phyloP scores from a whole-genome alignment of 2,113 vertebrate species.

The Phalacrocorax aristotelis region DNA sequence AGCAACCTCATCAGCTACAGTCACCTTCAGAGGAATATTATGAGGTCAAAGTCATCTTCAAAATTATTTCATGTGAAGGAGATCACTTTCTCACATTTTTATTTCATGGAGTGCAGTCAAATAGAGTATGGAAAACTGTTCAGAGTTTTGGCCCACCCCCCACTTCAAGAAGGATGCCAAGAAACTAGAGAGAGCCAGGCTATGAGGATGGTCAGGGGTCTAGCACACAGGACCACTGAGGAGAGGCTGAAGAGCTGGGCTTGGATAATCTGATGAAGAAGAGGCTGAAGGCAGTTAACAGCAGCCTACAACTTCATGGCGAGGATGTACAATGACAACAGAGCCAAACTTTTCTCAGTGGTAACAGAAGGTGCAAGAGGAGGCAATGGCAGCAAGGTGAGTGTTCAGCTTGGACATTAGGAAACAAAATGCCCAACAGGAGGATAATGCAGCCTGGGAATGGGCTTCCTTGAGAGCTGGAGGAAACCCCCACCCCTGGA shows the following conservation, averaged over 20 bases:
- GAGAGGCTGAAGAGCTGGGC: not conserved
- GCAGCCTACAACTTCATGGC: not conserved
- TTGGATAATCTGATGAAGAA: not conserved
- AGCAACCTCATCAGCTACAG: not conserved
- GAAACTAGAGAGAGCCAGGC: not conserved
- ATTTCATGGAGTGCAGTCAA: not conserved
- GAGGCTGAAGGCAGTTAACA: not conserved
- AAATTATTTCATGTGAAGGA: not conserved
- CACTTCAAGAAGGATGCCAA: not conserved
- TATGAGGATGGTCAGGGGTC: not conserved
- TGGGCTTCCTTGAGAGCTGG: not conserved
- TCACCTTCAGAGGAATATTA: not conserved
- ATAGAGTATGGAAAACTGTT: not conserved
- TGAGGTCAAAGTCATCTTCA: not conserved
- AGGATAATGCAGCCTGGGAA: not conserved
- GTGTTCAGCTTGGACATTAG: not conserved
- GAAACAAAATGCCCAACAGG: not conserved
- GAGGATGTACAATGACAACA: not conserved
- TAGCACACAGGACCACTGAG: not conserved
- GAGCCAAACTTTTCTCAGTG: not conserved
- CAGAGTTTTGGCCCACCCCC: not conserved
- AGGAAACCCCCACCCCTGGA: not conserved
- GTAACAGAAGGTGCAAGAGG: not conserved
- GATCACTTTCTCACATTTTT: not conserved
- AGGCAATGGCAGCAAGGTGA: not conserved